Evolutionary conservation across 2,113 vertebrate genomes (phyloP).

Genomic region (Microcebus lehilahytsara): DNA sequence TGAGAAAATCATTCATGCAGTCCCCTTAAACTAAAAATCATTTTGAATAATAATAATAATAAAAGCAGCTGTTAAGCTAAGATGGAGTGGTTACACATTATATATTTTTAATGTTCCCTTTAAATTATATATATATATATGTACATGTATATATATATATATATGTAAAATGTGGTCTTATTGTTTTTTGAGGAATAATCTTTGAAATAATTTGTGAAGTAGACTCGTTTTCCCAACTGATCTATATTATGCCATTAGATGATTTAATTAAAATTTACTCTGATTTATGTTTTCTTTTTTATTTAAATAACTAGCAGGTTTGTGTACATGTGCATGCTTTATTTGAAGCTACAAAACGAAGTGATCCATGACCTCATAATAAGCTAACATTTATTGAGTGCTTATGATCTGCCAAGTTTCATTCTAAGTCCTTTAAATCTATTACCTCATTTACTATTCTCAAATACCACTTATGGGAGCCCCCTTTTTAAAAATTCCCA

Average conservation of each 20-base stretch:
- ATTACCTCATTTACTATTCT: neutral
- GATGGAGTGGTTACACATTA: slow-evolving; percentile 33
- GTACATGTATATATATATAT: slow-evolving; percentile 4
- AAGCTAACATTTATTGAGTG: slow-evolving; percentile 1
- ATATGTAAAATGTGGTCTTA: neutral
- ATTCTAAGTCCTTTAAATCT: neutral
- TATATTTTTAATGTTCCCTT: slow-evolving; percentile 62
- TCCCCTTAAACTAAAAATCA: slow-evolving; percentile 56
- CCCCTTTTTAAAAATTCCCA: neutral
- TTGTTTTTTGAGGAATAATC: slow-evolving; percentile 62
- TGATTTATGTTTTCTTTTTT: slow-evolving; percentile 43
- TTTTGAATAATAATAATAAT: slow-evolving; percentile 59
- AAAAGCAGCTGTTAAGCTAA: slow-evolving; percentile 27
- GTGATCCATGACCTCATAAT: neutral
- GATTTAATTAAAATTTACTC: slow-evolving; percentile 54
- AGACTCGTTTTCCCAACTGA: slow-evolving; percentile 43
- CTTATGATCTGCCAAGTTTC: neutral
- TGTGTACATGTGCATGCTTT: neutral
- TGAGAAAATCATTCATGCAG: slow-evolving; percentile 67
- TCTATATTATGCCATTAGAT: neutral
- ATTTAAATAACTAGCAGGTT: slow-evolving; percentile 14
- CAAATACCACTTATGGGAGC: neutral
- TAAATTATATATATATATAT: neutral
- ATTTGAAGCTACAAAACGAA: slow-evolving; percentile 42
- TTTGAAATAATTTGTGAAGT: slow-evolving; percentile 55